Base-by-base conservation (phyloP, 1,140 invertebrate genomes). In the Berghia stephanieae region DNA sequence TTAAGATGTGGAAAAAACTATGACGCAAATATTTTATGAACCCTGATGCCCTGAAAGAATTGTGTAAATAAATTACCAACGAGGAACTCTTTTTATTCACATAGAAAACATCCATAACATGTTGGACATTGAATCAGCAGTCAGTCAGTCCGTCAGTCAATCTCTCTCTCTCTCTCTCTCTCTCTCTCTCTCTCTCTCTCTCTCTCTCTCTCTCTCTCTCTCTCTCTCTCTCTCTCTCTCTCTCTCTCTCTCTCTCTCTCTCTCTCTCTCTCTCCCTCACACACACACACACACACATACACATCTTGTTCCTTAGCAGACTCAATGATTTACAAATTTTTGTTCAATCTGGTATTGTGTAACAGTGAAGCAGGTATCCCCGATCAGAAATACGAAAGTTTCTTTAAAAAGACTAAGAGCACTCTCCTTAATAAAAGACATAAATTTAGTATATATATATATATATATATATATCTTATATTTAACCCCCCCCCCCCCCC, bases 151-250 rank as follows among this genome's bases (percentile, higher is more conserved):
- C 27, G 16, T 27, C n/a, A n/a, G n/a, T n/a, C n/a, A n/a, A n/a
- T 10, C 46, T 55, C n/a, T 34, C 46, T 55, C 24, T 73, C 70
- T 73, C 43, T 55, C 70, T 73, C 24, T 55, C 70, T 73, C 43
- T 55, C 70, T 73, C n/a, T 55, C 44, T 55, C n/a, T 73, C 46
- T 55, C 24, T 73, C 70, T 73, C 24, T 55, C 46, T 73, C 43
- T 73, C 46, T 43, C 43, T 55, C 70, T 55, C 24, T 55, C 44
- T 73, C 24, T 55, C 46, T 40, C 27, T 40, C 49, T 40, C n/a
- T 40, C 49, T 24, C 27, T 55, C 36, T 24, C 27, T 55, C 49
- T 21, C n/a, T 55, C 38, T 38, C n/a, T 46, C 69, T 52, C 40
- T 72, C 69, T 31, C 40, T 72, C 69, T 52, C 40, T 72, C 69